A percentile compares a stretch with the other conserved stretches of the same genome.
Evolutionary conservation across 2,797 vertebrate species (phyloP).

Genomic region (Myotis pilosus): DNA sequence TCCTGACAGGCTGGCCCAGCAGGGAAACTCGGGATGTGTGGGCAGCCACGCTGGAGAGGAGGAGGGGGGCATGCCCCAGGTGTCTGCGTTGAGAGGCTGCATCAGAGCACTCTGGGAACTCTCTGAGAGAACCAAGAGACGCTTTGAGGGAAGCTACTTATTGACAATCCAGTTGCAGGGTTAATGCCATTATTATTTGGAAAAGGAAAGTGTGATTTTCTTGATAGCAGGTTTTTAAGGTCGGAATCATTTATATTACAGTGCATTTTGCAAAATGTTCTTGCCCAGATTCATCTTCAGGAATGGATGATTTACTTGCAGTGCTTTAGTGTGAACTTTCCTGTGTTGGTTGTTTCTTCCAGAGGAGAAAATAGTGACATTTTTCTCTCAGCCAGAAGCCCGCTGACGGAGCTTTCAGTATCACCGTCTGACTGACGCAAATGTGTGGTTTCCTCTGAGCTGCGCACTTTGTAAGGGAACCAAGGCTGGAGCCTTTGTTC

Average conservation of each 20-base stretch:
- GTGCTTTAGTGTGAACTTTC: neutral
- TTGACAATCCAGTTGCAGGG: neutral
- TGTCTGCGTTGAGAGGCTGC: neutral
- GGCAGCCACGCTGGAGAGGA: neutral
- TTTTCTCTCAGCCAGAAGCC: conserved; percentile 51
- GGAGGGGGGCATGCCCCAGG: neutral
- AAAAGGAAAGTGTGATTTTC: neutral
- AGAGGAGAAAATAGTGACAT: neutral
- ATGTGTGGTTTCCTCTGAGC: neutral
- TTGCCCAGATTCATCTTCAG: conserved; percentile 24
- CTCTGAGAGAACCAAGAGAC: neutral
- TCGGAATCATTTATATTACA: neutral
- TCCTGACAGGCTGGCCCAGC: neutral
- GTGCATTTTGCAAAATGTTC: conserved; percentile 42
- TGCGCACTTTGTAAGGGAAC: neutral
- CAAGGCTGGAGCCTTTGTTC: conserved; percentile 2
- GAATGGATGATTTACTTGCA: neutral
- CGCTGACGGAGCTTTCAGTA: neutral
- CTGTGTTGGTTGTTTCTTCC: neutral
- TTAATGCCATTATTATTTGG: neutral
- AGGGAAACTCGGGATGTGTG: neutral
- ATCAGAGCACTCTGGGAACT: too few species aligned
- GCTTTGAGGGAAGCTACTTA: neutral
- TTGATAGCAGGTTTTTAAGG: neutral
- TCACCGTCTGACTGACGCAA: neutral